phyloP scores from a whole-genome alignment of 2,797 vertebrate species.

The Aphelocoma californica region DNA sequence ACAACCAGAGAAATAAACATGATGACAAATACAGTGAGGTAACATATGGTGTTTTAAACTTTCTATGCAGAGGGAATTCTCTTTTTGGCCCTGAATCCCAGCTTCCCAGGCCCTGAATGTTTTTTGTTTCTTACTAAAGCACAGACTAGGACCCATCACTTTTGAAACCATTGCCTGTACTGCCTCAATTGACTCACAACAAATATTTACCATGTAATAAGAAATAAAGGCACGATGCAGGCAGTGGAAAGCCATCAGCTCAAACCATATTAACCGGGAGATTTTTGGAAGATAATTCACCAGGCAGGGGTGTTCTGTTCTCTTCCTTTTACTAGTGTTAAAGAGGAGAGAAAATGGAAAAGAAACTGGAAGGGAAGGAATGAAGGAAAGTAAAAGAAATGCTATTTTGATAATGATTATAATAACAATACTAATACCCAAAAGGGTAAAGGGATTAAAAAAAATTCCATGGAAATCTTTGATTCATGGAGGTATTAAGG shows the following conservation, averaged over 20 bases:
- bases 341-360: neutral
- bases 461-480: neutral
- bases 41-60: neutral
- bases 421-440: neutral
- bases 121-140: neutral
- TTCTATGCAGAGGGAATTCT: neutral
- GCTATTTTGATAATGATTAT: neutral
- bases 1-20: neutral
- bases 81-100: neutral
- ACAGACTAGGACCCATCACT: neutral
- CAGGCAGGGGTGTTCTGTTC: neutral
- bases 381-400: neutral
- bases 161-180: neutral
- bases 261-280: neutral
- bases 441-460: neutral
- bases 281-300: neutral
- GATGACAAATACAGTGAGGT: neutral
- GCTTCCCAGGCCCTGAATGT: neutral
- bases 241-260: neutral
- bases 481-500: neutral
- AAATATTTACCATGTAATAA: neutral
- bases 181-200: neutral
- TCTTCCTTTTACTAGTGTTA: neutral
- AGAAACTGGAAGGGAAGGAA: neutral
- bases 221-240: neutral